These are phyloP conservation scores for Petrocephalus sullivani DNA, from an alignment of 2,797 vertebrate species.

Conservation along the genomic window DNA sequence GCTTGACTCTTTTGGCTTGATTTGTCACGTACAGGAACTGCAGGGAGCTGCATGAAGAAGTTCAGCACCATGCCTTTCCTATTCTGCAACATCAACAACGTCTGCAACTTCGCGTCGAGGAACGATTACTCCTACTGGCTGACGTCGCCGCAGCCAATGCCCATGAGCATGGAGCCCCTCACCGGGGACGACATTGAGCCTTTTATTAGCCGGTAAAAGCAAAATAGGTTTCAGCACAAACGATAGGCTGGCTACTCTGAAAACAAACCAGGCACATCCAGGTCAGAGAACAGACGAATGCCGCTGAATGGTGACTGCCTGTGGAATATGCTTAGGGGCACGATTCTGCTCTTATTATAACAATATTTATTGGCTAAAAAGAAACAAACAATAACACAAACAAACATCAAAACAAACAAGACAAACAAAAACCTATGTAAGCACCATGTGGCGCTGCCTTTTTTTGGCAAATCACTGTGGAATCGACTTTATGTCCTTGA, in stretches of 20 bases:
- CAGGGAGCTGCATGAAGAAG: conserved; percentile 79
- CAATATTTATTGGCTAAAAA: not conserved
- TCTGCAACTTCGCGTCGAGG: conserved; percentile 82
- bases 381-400: not conserved
- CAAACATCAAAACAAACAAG: not conserved
- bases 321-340: not conserved
- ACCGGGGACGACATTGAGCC: conserved; percentile 67
- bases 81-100: conserved; percentile 82
- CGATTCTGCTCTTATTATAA: not conserved
- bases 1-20: not conserved
- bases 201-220: conserved; percentile 76
- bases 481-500: not conserved
- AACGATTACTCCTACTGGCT: conserved; percentile 92
- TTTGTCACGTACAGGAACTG: conserved; percentile 61
- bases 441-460: not conserved
- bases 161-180: conserved; percentile 72
- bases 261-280: not conserved
- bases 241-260: not conserved
- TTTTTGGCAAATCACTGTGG: not conserved
- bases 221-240: not conserved
- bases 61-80: conserved; percentile 92
- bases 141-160: conserved; percentile 75
- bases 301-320: not conserved
- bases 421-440: not conserved
- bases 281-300: not conserved